Percentiles rank a stretch among this genome's conserved stretches.
These are phyloP conservation scores for Lanistes nyassanus DNA, from an alignment of 1,140 invertebrate genomes.

Conservation along the genomic window DNA sequence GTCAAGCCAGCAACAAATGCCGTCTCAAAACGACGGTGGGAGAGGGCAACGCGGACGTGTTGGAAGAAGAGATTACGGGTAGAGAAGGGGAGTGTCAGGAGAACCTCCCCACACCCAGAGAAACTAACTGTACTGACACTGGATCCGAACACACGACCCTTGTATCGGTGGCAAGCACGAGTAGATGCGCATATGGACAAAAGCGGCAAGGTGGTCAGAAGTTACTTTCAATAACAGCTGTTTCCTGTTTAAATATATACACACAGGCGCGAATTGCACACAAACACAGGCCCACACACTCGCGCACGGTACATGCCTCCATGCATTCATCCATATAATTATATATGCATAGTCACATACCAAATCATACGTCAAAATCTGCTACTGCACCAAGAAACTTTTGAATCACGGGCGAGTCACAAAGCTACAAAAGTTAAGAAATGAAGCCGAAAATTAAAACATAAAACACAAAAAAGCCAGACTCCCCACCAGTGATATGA, in stretches of 20 bases:
- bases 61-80: not conserved
- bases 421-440: not conserved
- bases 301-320: not conserved
- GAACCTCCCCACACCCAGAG: too few relatives aligned
- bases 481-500: not conserved
- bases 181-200: too few relatives aligned
- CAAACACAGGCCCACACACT: not conserved
- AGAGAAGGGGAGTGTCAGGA: too few relatives aligned
- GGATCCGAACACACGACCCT: too few relatives aligned
- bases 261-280: not conserved
- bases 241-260: not conserved
- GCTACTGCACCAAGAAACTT: not conserved
- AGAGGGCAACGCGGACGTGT: not conserved
- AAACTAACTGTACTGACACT: too few relatives aligned
- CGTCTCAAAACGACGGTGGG: not conserved
- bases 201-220: too few relatives aligned
- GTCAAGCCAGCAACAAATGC: not conserved
- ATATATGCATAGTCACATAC: not conserved
- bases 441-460: not conserved
- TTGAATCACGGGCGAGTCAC: too few relatives aligned
- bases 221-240: too few relatives aligned
- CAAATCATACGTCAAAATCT: not conserved
- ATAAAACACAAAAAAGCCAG: not conserved
- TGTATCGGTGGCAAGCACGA: too few relatives aligned
- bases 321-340: not conserved